Evolutionary conservation across 2,797 vertebrate species (phyloP), one percentile per base, ranked within the genome.

Genomic region (Takifugu rubripes): DNA sequence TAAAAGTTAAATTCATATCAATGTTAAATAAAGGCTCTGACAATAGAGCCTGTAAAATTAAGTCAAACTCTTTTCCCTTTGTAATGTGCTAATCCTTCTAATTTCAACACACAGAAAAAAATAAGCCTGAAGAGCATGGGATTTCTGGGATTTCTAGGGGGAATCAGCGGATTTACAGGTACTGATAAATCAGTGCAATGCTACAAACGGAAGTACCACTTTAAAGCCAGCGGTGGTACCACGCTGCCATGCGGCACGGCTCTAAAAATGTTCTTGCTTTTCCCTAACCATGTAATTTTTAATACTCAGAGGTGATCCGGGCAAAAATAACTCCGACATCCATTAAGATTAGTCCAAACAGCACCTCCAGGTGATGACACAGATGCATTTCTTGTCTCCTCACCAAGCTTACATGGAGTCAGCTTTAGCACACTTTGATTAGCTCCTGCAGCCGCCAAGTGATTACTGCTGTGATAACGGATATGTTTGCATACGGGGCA

Each of bases 291-390:
- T 77, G 74, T 79, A 25, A 74, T 84, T 77, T 78, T 73, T 75
- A 82, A 81, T 80, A 78, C 76, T 75, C 81, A 40, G 75, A 68
- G 65, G 77, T 77, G 72, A 64, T 60, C 63, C 63, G 26, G 69
- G 79, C 73, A 53, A 83, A 87, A 87, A 87, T 82, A 87, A 75
- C 66, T 81, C 60, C 73, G 43, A 72, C 79, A 76, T 73, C 66
- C 81, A 78, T 85, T 85, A 80, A 83, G 75, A 77, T 84, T 66
- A 67, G 75, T 80, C 78, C 75, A 73, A 86, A 81, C 77, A 80
- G 68, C 76, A 67, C 56, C 78, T 85, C 71, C 62, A 77, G 72
- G 72, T 77, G 68, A 78, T 71, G 70, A 78, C 76, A 82, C 72
- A 66, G 76, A 83, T 66, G 73, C 45, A 53, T 62, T 66, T 49